These are phyloP conservation scores for Caenorhabditis elegans DNA, from an alignment of 1,140 invertebrate genomes.

Conservation along the genomic window WBcel235 BX284603.4:9123501-9124000, in stretches of 20 bases:
- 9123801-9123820: slow-evolving; percentile 62
- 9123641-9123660: too few relatives aligned
- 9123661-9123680: too few relatives aligned
- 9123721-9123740: too few relatives aligned
- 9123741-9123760: too few relatives aligned
- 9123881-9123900: neutral
- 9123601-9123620: too few relatives aligned
- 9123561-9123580: slow-evolving; percentile 58
- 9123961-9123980: slow-evolving; percentile 53
- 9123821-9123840: slow-evolving; percentile 56
- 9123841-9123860: slow-evolving; percentile 44
- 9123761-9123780: too few relatives aligned
- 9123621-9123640: too few relatives aligned
- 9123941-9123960: slow-evolving; percentile 46
- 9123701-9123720: too few relatives aligned
- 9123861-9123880: neutral
- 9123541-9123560: slow-evolving; percentile 58
- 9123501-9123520: slow-evolving; percentile 62
- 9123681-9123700: too few relatives aligned
- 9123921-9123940: neutral
- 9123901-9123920: slow-evolving; percentile 24
- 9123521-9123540: slow-evolving; percentile 63
- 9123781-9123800: slow-evolving; percentile 40
- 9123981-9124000: slow-evolving; percentile 40
- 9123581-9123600: neutral